A percentile compares a stretch with the other conserved stretches of the same genome.
phyloP scores from a whole-genome alignment of 1,140 invertebrate genomes.

The Helicoverpa zea region DNA sequence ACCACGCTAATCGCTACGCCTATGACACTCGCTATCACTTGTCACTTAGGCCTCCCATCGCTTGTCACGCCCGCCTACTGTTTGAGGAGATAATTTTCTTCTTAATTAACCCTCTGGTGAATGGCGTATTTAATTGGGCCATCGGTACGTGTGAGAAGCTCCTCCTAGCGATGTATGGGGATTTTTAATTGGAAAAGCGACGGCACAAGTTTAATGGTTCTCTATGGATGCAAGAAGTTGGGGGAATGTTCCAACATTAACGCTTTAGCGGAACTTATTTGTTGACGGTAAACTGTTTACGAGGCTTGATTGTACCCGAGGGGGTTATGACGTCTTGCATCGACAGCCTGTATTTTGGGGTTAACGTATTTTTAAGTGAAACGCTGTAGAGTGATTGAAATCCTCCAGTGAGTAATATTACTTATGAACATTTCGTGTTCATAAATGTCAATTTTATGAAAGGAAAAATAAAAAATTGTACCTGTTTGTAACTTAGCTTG shows the following conservation, averaged over 20 bases:
- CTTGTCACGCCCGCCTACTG: conserved; percentile 67
- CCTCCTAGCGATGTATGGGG: conserved; percentile 41
- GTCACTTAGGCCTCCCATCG: conserved; percentile 51
- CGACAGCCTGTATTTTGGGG: neutral
- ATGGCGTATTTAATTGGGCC: conserved; percentile 78
- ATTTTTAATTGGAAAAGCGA: conserved; percentile 50
- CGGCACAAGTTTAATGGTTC: conserved; percentile 6
- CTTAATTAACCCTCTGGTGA: conserved; percentile 81
- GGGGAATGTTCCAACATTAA: neutral
- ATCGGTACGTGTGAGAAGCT: conserved; percentile 74
- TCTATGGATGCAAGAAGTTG: conserved; percentile 8
- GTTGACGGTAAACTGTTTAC: neutral
- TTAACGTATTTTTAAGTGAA: neutral
- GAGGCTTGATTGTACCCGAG: neutral
- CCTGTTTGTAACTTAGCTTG: too few species aligned
- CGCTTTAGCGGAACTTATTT: neutral
- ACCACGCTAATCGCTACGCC: neutral
- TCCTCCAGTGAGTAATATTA: neutral
- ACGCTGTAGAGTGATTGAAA: neutral
- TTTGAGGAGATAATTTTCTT: conserved; percentile 85
- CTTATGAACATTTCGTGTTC: too few species aligned
- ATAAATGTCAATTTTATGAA: too few species aligned
- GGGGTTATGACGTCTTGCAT: neutral
- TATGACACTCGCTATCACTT: conserved; percentile 38
- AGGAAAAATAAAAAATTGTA: too few species aligned